Base-by-base conservation (phyloP, 2,113 vertebrate genomes). In the Onychostruthus taczanowskii region DNA sequence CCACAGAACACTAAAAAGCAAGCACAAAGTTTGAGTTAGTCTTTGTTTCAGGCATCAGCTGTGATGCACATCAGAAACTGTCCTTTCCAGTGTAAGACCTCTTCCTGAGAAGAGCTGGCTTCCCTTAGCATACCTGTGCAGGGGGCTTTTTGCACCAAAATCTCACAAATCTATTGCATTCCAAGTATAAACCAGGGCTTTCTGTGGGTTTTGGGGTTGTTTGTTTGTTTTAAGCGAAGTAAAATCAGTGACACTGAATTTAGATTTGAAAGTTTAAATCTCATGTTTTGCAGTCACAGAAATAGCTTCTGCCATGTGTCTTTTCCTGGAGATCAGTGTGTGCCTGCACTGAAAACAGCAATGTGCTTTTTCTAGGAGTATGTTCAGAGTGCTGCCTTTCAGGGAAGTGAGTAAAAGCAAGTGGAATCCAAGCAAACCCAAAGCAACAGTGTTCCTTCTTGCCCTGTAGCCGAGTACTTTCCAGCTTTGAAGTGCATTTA, bases 141-240 rank as follows among this genome's bases (percentile, higher is more conserved):
- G 31, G 41, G 84, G 74, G 23, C 49, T 88, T 56, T 66, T 82
- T 79, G 37, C 41, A 56, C 21, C 23, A 23, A 26, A 68, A 64
- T 69, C n/a, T 93, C 37, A 37, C 16, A 31, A 18, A 56, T 39
- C 27, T 39, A 3, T 67, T 74, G 23, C 14, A 30, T 58, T 83
- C 15, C n/a, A 39, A 43, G 50, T 46, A 20, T 6, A 74, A 82
- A 55, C 16, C 17, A 22, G 30, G 55, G 27, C 19, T 69, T 53
- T 17, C 0, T 3, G 31, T 19, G 7, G 14, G 12, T 12, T 15
- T 52, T 28, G 12, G 31, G 27, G 0, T 9, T 18, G 11, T 33
- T 56, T 41, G 12, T 31, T 87, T 77, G 7, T 78, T 91, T 81
- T 24, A 50, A 63, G 19, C 43, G 4, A 59, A 61, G 13, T 89